A percentile compares a stretch with the other conserved stretches of the same genome.
These are phyloP conservation scores for Vimba vimba DNA, from an alignment of 2,113 vertebrate species.

Conservation along the genomic window DNA sequence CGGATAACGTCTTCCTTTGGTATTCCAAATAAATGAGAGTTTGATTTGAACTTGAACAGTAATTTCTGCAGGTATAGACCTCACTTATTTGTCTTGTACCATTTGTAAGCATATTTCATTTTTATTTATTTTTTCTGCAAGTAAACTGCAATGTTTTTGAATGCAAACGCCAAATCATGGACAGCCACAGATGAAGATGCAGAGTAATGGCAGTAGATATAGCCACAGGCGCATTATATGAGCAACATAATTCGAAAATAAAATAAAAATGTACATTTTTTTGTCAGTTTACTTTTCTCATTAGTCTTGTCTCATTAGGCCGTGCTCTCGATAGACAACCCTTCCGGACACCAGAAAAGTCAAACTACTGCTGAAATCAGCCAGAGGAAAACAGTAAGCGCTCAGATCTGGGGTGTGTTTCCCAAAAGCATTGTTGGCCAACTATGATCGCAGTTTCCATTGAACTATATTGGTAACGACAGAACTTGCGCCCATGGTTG, in stretches of 20 bases:
- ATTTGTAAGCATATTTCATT: not conserved
- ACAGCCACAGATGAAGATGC: not conserved
- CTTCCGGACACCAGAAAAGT: not conserved
- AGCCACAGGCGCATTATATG: not conserved
- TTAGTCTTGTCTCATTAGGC: not conserved
- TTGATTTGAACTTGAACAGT: too few relatives aligned
- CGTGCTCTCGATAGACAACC: not conserved
- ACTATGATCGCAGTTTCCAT: too few relatives aligned
- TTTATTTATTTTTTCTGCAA: not conserved
- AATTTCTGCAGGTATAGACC: too few relatives aligned
- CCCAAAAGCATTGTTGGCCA: too few relatives aligned
- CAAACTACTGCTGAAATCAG: not conserved
- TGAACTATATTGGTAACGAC: too few relatives aligned
- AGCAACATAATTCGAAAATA: not conserved
- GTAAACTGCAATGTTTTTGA: not conserved
- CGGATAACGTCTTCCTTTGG: too few relatives aligned
- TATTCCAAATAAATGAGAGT: too few relatives aligned
- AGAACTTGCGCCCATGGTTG: too few relatives aligned
- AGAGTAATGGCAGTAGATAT: not conserved
- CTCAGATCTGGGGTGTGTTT: not conserved
- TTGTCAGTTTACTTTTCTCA: not conserved
- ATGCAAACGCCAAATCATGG: not conserved
- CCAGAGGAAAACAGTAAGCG: not conserved
- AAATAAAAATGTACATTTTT: not conserved
- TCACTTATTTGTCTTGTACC: not conserved